Base-by-base conservation (phyloP, 1,140 invertebrate genomes). In the Eriosoma lanigerum region DNA sequence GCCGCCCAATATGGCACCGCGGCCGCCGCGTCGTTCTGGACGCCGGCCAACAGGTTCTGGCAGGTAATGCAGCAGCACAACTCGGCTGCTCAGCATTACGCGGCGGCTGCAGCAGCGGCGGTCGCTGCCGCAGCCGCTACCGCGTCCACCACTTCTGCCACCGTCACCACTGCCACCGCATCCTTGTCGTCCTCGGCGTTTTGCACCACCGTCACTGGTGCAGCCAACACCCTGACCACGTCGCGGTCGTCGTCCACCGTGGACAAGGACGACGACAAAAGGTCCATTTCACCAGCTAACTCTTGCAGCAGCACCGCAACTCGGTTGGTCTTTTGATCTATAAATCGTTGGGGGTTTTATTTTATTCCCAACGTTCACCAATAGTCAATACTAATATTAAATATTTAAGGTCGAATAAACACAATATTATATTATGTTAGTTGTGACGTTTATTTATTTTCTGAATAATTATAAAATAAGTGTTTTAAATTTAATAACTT, bases 1-100 rank as follows among this genome's bases (percentile, higher is more conserved):
- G 46, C 58, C 29, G 82, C 24, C 15, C 81, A 56, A 50, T 68
- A 46, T n/a, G 64, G 46, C 24, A 56, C 48, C n/a, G 70, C 48
- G 10, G 70, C 70, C 10, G 29, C 72, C 26, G 19, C 72, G 12
- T 75, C 73, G 12, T 78, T 60, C 38, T 78, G 73, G 73, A 60
- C 73, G 4, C 73, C 73, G n/a, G 73, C 73, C 15, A 78, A 78
- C 73, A 46, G 54, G 73, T 78, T 78, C 38, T 78, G 73, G 73
- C 73, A 78, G 32, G 73, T 78, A 12, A 78, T 78, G 73, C 68
- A 70, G 68, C 73, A 78, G 21, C 73, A 78, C 56, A 60, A 78
- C 38, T 60, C 75, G 38, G 75, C 75, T 29, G 75, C 56, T 17
- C 75, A 62, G 8, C 75, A 78, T 19, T 78, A 78, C 75, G 75